Percentiles rank a stretch among this genome's conserved stretches.
Conservation (phyloP, 2,113 vertebrate genomes). For the Riparia riparia region DNA sequence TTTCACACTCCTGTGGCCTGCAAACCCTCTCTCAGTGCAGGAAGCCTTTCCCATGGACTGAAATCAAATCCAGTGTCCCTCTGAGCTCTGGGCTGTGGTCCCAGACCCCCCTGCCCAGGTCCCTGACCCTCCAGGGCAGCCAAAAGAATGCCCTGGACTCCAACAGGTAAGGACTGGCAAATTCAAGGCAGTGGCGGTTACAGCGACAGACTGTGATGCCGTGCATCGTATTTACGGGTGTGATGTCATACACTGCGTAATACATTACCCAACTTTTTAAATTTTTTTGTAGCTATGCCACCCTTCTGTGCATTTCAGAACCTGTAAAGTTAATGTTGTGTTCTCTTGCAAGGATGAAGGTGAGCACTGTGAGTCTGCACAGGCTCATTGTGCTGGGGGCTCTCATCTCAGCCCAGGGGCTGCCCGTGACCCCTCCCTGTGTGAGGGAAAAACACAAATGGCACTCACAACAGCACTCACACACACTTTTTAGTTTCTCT, state of each 20-base stretch:
- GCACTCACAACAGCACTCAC: not conserved
- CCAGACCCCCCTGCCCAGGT: too few relatives aligned
- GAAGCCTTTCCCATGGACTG: too few relatives aligned
- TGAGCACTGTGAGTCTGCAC: fast-evolving
- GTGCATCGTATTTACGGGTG: too few relatives aligned
- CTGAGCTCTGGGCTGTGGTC: too few relatives aligned
- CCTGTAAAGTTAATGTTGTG: fast-evolving
- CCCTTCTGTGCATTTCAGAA: not conserved
- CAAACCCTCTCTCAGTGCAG: too few relatives aligned
- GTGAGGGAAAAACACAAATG: fast-evolving
- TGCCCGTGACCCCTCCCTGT: fast-evolving
- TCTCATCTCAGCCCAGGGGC: not conserved
- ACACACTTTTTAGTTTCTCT: not conserved
- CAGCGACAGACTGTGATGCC: not conserved
- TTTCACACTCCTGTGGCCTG: too few relatives aligned
- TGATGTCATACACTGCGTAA: too few relatives aligned
- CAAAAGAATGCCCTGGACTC: too few relatives aligned
- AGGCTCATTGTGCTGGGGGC: fast-evolving
- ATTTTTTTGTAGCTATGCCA: not conserved
- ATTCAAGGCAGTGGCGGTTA: fast-evolving
- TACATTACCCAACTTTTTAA: too few relatives aligned
- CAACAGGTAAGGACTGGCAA: not conserved
- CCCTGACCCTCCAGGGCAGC: too few relatives aligned
- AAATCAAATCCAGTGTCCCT: too few relatives aligned
- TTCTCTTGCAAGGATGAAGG: not conserved